Percentiles rank a stretch among this genome's conserved stretches.
Conservation (phyloP, 2,888 invertebrate species). For the Elegia similella region DNA sequence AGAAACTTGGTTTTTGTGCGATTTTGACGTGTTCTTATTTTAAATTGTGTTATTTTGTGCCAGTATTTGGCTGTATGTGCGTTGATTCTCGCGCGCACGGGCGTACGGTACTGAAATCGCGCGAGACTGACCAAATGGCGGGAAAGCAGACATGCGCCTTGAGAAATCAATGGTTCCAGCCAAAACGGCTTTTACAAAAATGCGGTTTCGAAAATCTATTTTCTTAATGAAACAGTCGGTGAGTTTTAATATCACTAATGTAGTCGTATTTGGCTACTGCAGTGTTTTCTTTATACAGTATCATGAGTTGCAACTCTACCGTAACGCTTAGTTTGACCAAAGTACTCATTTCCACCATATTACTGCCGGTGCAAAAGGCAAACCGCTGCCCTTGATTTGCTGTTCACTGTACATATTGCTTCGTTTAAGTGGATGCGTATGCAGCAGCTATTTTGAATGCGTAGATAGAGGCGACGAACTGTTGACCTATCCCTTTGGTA, state of each 20-base stretch:
- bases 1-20: conserved; percentile 1
- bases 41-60: conserved; percentile 29
- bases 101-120: conserved; percentile 44
- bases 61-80: conserved; percentile 27
- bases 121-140: conserved; percentile 30
- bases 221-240: neutral
- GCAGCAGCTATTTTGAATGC: too few species aligned
- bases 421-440: too few species aligned
- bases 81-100: conserved; percentile 33
- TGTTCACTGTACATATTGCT: too few species aligned
- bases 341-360: too few species aligned
- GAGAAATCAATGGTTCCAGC: conserved; percentile 70
- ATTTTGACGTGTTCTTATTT: conserved; percentile 18
- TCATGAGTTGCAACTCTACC: too few species aligned
- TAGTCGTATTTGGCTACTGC: too few species aligned
- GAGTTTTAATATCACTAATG: neutral
- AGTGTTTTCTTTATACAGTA: too few species aligned
- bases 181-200: conserved; percentile 32
- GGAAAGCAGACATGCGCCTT: conserved; percentile 72
- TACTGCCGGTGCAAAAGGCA: too few species aligned
- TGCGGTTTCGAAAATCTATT: conserved; percentile 36
- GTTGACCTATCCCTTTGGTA: too few species aligned
- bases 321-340: too few species aligned
- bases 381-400: too few species aligned
- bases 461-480: too few species aligned